Evolutionary conservation across 2,888 invertebrate genomes (phyloP).

Genomic region (Pheosia tremula): DNA sequence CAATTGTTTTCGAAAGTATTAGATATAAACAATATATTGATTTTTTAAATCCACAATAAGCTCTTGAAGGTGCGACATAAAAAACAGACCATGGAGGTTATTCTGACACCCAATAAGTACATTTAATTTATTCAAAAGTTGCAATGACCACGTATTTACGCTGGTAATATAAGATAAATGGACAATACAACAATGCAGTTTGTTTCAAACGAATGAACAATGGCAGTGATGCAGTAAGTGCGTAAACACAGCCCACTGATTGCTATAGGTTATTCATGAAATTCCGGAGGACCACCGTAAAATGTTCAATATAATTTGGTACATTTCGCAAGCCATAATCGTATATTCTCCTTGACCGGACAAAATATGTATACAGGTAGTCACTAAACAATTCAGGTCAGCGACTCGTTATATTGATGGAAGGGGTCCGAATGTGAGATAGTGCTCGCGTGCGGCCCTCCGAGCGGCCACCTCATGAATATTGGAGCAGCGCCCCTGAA

Average conservation of each 20-base stretch:
- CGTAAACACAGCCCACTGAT: not conserved
- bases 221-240: not conserved
- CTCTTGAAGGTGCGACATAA: too few species aligned
- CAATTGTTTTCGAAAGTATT: too few species aligned
- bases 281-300: slow-evolving; percentile 1
- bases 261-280: not conserved
- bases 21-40: too few species aligned
- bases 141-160: too few species aligned
- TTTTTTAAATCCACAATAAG: too few species aligned
- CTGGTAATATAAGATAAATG: not conserved
- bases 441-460: slow-evolving; percentile 50
- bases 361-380: slow-evolving; percentile 54
- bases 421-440: slow-evolving; percentile 65
- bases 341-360: slow-evolving; percentile 37
- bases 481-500: slow-evolving; percentile 65
- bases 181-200: not conserved
- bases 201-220: not conserved
- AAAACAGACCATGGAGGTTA: too few species aligned
- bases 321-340: slow-evolving; percentile 32
- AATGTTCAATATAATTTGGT: slow-evolving; percentile 15
- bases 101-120: too few species aligned
- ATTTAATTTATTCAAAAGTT: too few species aligned
- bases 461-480: slow-evolving; percentile 62
- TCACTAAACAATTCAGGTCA: slow-evolving; percentile 69
- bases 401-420: slow-evolving; percentile 71